Evolutionary conservation across 2,797 vertebrate genomes (phyloP).

Genomic region (Toxotes lorentzi): DNA sequence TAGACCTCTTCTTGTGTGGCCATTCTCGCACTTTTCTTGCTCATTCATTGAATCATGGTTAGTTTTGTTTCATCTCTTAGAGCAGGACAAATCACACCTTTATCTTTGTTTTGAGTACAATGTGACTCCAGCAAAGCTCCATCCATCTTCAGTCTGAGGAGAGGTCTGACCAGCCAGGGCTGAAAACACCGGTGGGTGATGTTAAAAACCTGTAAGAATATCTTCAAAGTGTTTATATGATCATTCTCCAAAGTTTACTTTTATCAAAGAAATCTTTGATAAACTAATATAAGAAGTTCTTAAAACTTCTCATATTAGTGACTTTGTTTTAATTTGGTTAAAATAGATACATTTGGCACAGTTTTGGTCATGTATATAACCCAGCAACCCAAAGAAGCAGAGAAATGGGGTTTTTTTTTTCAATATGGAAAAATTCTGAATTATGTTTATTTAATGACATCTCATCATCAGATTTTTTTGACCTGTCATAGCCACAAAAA

Average conservation of each 20-base stretch:
- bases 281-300: background rate
- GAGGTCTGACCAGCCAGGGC: background rate
- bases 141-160: background rate
- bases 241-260: constrained; percentile 5
- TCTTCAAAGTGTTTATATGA: background rate
- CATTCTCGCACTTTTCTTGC: background rate
- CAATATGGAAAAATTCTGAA: background rate
- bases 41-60: no score
- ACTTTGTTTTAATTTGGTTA: background rate
- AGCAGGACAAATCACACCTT: background rate
- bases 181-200: constrained; percentile 8
- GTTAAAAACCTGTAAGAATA: background rate
- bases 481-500: constrained; percentile 10
- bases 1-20: no score
- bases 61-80: background rate
- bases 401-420: background rate
- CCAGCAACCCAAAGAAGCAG: background rate
- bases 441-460: background rate
- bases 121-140: background rate
- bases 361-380: background rate
- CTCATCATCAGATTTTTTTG: background rate
- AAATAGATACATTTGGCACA: background rate
- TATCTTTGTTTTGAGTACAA: background rate
- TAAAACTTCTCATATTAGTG: background rate
- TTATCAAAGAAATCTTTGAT: background rate